Base-by-base conservation (phyloP, 2,797 vertebrate genomes). In the Morelia viridis region DNA sequence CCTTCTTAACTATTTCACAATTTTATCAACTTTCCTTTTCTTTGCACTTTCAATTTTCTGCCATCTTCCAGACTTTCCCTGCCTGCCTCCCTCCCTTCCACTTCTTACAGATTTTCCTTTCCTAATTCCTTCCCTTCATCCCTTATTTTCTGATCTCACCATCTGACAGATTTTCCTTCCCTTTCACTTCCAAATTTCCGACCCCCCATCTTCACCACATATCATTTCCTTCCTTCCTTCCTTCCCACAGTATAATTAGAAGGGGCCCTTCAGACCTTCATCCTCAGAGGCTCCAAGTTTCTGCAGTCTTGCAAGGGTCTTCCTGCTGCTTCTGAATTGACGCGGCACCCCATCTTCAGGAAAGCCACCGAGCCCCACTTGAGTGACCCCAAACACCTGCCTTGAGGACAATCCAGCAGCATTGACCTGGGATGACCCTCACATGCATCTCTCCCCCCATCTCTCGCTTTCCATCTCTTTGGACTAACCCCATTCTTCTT, bases 381-480 rank as follows among this genome's bases (percentile, higher is more conserved):
- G 31, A 61, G 13, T 13, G 7, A 87, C 17, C 57, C 24, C 13
- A 84, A 87, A 31, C 56, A 71, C 26, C 62, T n/a, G 28, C 83
- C 22, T 76, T 80, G 15, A 26, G 22, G 50, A 65, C 58, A 57
- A 13, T 26, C 90, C 0, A 1, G 11, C 31, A n/a, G 17, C 19
- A 3, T 12, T 61, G 50, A 35, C 35, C 87, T 90, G 95, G 92
- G 89, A 95, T 96, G 95, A 95, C 31, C 92, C 91, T 87, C 56
- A 46, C 53, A 60, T 56, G 11, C 6, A 89, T 0, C 0, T 0
- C 24, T 9, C 89, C 46, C 58, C 64, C 5, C 87, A 87, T 61
- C 91, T 10, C 62, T 76, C 80, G 91, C 46, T 35, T 87, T 53
- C 88, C 60, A 50, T 88, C 65, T 57, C 31, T 50, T 87, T 4